Evolutionary conservation across 2,113 vertebrate species (phyloP), one percentile per base, ranked within the genome.

Genomic region (Catharus minimus): DNA sequence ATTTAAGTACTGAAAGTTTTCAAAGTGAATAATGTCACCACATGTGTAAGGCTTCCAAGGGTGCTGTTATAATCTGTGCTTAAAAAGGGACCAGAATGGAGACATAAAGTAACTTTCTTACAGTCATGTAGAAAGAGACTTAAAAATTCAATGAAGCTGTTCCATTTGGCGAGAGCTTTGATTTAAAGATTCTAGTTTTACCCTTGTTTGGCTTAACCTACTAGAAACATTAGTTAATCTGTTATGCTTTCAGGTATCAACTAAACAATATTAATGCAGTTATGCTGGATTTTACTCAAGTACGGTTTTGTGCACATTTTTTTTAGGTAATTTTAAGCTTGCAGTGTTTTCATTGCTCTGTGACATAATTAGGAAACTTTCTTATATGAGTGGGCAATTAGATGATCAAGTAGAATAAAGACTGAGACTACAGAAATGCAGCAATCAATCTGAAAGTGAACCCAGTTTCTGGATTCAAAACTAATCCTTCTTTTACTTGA

Each of bases 1-100:
- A 55, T 65, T 94, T 90, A 72, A 88, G 58, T 81, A 60, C 18
- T 74, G 52, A 39, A 88, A 57, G 9, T 87, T 89, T 95, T 87
- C 50, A 80, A 65, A 76, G 71, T 69, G 27, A 32, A 17, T 73
- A 76, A 69, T 81, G n/a, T 60, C 22, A 52, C 30, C 33, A 61
- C 69, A 22, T 57, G 8, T 71, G 33, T 81, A 46, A 84, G 57
- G 28, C 72, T 88, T 93, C 55, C 69, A 78, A 66, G 39, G 38
- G 21, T 85, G 64, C 15, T 94, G 5, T 85, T 84, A 44, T 36
- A 66, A 67, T 41, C 28, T 75, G 16, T 74, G 12, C 30, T 81
- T 62, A 5, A 71, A 60, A 90, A 64, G 49, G 78, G 32, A 41
- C 30, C 49, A 82, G 57, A 66, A 78, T 33, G 17, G 32, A 88